Percentiles rank a stretch among this genome's conserved stretches.
Evolutionary conservation across 2,113 vertebrate genomes (phyloP).

Genomic region (Murina feae): DNA sequence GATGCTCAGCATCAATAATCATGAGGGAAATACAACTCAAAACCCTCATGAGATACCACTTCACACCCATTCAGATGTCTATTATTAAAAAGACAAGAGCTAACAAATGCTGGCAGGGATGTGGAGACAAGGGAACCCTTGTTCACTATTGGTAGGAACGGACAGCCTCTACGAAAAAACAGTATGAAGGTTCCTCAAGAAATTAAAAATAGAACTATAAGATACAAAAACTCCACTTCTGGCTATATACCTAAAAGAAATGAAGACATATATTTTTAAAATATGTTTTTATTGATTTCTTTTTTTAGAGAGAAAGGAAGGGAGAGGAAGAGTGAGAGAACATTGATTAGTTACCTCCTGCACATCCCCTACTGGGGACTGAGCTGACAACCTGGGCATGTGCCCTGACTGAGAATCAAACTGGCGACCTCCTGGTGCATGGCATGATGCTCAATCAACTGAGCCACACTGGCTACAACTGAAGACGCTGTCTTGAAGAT

Average conservation of each 20-base stretch:
- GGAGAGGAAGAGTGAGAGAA: too few relatives aligned
- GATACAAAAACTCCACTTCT: neutral
- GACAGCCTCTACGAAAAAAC: neutral
- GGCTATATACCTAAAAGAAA: neutral
- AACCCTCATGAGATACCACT: neutral
- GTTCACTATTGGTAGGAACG: neutral
- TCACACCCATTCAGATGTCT: neutral
- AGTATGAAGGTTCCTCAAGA: neutral
- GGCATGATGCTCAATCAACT: too few relatives aligned
- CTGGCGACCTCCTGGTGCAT: too few relatives aligned
- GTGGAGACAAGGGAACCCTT: neutral
- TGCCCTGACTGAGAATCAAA: too few relatives aligned
- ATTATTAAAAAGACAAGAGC: neutral
- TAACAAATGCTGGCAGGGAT: neutral
- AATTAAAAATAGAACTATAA: neutral
- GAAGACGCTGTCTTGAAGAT: neutral
- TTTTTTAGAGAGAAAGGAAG: too few relatives aligned
- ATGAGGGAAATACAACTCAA: neutral
- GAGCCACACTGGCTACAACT: too few relatives aligned
- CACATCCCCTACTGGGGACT: too few relatives aligned
- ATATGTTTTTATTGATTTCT: too few relatives aligned
- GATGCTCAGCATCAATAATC: neutral
- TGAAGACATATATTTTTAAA: neutral
- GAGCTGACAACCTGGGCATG: too few relatives aligned
- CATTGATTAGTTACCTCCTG: too few relatives aligned